A percentile compares a stretch with the other conserved stretches of the same genome.
These are phyloP conservation scores for Paraescarpia echinospica DNA, from an alignment of 1,140 invertebrate species.

Conservation along the genomic window DNA sequence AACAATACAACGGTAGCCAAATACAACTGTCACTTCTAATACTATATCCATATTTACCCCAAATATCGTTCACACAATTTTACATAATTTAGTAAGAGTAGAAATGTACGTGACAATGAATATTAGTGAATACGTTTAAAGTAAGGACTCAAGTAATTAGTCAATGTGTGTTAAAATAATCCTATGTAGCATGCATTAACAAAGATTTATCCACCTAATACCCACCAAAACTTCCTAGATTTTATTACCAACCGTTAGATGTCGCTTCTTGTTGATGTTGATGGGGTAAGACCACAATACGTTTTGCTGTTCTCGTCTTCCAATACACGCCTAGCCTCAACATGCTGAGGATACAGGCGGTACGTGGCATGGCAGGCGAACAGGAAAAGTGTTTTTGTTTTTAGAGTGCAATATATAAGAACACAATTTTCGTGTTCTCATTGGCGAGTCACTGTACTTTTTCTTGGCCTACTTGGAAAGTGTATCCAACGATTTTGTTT, in stretches of 20 bases:
- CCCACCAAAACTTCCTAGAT: background rate
- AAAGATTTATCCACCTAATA: background rate
- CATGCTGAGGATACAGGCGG: too few species aligned
- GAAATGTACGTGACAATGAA: background rate
- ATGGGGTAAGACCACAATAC: background rate
- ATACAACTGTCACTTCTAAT: too few species aligned
- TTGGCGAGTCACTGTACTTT: too few species aligned
- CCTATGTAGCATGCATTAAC: background rate
- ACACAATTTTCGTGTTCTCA: too few species aligned
- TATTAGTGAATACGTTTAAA: background rate
- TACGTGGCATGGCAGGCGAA: too few species aligned
- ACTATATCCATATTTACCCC: background rate
- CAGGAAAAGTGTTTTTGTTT: too few species aligned
- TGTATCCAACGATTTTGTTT: too few species aligned
- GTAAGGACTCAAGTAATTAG: background rate
- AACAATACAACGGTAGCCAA: too few species aligned
- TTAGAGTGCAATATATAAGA: too few species aligned
- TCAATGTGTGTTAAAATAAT: background rate
- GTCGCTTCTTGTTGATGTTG: background rate
- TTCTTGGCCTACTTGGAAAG: too few species aligned
- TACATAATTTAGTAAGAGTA: background rate
- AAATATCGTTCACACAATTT: background rate
- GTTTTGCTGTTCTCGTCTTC: too few species aligned
- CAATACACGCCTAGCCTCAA: too few species aligned
- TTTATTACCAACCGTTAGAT: background rate